Evolutionary conservation across 2,113 vertebrate genomes (phyloP).

Genomic region (Hemiprocne comata): DNA sequence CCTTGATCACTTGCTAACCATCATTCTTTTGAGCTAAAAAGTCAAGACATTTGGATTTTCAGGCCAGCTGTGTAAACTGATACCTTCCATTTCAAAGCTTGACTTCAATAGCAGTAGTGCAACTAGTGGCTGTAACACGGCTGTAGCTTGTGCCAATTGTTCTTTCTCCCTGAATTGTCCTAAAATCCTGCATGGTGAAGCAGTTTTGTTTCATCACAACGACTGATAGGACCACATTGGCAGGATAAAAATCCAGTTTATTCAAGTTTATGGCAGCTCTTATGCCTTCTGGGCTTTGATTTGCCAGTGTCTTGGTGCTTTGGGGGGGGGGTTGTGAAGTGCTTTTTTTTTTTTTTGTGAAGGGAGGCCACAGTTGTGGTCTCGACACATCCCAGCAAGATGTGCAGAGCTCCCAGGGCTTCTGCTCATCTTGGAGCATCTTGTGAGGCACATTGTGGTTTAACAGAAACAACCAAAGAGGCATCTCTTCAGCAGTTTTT

Average conservation of each 20-base stretch:
- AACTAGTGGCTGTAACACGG: neutral
- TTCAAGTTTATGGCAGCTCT: neutral
- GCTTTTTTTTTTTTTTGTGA: neutral
- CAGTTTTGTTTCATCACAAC: neutral
- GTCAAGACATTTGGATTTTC: accelerated
- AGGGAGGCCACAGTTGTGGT: accelerated
- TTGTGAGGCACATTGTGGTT: neutral
- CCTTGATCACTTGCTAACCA: neutral
- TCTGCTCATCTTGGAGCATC: neutral
- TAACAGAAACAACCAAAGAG: neutral
- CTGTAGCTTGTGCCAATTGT: accelerated
- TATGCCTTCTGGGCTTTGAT: neutral
- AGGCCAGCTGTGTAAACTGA: neutral
- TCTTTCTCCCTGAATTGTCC: neutral
- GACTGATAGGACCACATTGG: accelerated
- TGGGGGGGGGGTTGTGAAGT: too few relatives aligned
- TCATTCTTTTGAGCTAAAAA: accelerated
- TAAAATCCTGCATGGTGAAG: neutral
- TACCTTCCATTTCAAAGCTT: neutral
- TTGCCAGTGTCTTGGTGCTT: neutral
- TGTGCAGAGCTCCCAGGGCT: neutral
- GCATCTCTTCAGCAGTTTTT: neutral
- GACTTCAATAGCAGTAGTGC: accelerated
- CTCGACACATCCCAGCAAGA: neutral
- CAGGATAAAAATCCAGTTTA: neutral